Conservation (phyloP, 2,113 vertebrate species). For the Cromileptes altivelis region DNA sequence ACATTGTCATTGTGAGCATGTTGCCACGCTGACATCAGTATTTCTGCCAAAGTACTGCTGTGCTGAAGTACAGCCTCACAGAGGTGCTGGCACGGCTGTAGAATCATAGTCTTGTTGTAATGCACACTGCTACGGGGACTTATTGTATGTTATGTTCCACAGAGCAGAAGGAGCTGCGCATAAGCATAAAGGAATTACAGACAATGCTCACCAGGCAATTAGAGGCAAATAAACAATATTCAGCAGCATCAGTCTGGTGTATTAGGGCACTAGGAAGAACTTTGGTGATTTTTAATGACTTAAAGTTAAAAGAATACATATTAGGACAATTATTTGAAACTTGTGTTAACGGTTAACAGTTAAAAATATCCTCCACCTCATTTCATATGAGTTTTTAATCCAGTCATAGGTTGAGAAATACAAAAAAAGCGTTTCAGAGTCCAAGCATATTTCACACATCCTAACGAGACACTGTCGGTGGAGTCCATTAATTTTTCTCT, state of each 20-base stretch:
- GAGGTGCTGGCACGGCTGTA: slow-evolving; percentile 11
- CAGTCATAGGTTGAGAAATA: background rate
- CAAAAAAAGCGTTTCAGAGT: background rate
- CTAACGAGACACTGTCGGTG: background rate
- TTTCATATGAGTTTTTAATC: background rate
- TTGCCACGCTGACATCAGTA: slow-evolving; percentile 12
- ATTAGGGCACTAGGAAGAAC: background rate
- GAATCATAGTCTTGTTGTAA: slow-evolving; percentile 30
- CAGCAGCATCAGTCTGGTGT: background rate
- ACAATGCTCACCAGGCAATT: slow-evolving; percentile 16
- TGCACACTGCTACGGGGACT: slow-evolving; percentile 17
- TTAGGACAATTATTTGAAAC: background rate
- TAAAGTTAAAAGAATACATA: background rate
- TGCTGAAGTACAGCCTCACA: slow-evolving; percentile 8
- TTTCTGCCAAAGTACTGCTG: slow-evolving; percentile 20
- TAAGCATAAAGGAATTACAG: slow-evolving; percentile 42
- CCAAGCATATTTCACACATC: slow-evolving; percentile 2
- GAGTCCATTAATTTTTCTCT: slow-evolving; percentile 18
- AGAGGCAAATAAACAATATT: slow-evolving; percentile 27
- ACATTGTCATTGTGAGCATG: background rate
- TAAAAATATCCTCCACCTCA: background rate
- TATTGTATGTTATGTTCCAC: slow-evolving; percentile 41
- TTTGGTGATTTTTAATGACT: background rate
- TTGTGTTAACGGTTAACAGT: background rate
- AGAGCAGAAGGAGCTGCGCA: slow-evolving; percentile 47